These are phyloP conservation scores for Acropora yongei DNA, from an alignment of 64 coral and sea anemone genomes.

Conservation along the genomic window DNA sequence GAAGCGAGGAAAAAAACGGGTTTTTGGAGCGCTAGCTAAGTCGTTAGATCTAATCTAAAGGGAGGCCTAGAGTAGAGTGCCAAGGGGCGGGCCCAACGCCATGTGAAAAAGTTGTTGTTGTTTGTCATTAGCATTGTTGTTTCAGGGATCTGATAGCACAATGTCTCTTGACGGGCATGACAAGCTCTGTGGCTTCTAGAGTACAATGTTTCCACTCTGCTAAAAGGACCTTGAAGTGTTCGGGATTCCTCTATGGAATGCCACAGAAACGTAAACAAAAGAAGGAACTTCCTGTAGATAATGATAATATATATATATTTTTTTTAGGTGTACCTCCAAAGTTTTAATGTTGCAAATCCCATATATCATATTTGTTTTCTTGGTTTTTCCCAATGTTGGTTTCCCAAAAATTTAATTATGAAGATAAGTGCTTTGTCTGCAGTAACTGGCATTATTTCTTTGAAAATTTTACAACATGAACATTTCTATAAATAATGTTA, in stretches of 20 bases:
- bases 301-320: conserved; percentile 42
- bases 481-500: conserved; percentile 13
- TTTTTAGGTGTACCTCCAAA: neutral
- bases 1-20: too few relatives aligned
- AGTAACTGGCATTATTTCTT: neutral
- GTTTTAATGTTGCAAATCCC: conserved; percentile 5
- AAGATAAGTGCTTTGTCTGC: neutral
- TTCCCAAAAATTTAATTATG: neutral
- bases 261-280: conserved; percentile 59
- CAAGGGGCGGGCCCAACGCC: too few relatives aligned
- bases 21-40: too few relatives aligned
- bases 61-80: too few relatives aligned
- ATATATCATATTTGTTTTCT: neutral
- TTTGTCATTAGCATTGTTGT: too few relatives aligned
- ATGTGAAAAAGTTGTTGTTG: too few relatives aligned
- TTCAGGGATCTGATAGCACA: too few relatives aligned
- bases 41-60: too few relatives aligned
- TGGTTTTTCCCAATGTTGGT: neutral
- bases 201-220: conserved; percentile 12
- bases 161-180: too few relatives aligned
- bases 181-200: neutral
- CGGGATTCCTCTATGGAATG: conserved; percentile 49
- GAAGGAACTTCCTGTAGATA: conserved; percentile 61
- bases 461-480: conserved; percentile 16
- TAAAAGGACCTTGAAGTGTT: conserved; percentile 63